Percentiles rank a stretch among this genome's conserved stretches.
phyloP scores from a whole-genome alignment of 2,113 vertebrate species.

The Egretta garzetta region DNA sequence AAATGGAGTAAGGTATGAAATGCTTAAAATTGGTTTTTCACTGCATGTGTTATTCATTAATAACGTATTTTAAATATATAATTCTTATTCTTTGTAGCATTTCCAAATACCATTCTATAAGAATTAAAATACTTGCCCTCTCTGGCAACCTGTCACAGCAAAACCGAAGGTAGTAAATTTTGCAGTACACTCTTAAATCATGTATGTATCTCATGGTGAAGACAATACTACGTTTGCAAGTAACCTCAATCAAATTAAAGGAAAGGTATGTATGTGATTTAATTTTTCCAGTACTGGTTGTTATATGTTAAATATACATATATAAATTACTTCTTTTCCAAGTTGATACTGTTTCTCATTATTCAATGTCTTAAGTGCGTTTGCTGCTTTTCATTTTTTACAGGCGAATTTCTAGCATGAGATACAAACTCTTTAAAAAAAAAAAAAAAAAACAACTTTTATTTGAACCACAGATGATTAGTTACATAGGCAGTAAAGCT shows the following conservation, averaged over 20 bases:
- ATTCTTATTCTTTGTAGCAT: neutral
- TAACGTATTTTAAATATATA: neutral
- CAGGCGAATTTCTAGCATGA: neutral
- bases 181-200: neutral
- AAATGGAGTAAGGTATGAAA: neutral
- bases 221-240: neutral
- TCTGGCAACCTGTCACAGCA: neutral
- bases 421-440: neutral
- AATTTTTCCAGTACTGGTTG: neutral
- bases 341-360: neutral
- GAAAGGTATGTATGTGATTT: neutral
- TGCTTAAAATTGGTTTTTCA: neutral
- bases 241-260: neutral
- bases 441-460: no score
- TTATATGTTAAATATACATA: no score
- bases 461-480: neutral
- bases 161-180: neutral
- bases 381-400: neutral
- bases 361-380: neutral
- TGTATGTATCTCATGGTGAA: neutral
- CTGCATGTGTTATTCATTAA: neutral
- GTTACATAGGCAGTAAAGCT: neutral
- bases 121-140: neutral
- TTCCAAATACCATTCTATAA: neutral
- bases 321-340: neutral